Conservation (phyloP, 2,113 vertebrate genomes). For the Pachypanchax playfairii region DNA sequence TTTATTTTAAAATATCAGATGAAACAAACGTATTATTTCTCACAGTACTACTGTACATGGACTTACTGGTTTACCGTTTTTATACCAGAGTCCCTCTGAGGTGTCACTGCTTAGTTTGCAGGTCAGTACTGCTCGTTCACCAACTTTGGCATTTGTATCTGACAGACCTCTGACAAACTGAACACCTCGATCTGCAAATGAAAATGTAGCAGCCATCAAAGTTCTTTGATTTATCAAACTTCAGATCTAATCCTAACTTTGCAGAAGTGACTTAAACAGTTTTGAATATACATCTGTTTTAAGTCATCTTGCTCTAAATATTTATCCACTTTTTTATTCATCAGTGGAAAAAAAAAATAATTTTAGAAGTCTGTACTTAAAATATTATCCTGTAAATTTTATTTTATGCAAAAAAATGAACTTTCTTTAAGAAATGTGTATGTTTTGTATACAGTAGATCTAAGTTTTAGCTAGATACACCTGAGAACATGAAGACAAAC, state of each 20-base stretch:
- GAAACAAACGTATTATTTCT: too few relatives aligned
- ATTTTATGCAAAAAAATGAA: too few relatives aligned
- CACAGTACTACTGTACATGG: not conserved
- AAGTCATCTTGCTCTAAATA: not conserved
- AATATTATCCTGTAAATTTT: not conserved
- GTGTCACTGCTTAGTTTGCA: constrained; percentile 81
- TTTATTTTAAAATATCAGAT: too few relatives aligned
- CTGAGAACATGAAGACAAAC: too few relatives aligned
- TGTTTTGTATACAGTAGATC: too few relatives aligned
- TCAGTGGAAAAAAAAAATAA: not conserved
- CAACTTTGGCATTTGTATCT: constrained; percentile 72
- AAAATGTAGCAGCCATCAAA: not conserved
- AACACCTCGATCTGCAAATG: constrained; percentile 69
- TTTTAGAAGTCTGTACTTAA: not conserved
- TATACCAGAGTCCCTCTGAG: constrained; percentile 83
- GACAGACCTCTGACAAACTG: constrained; percentile 81
- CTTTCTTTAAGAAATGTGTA: too few relatives aligned
- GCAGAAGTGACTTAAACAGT: not conserved
- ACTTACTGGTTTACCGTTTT: constrained; percentile 85
- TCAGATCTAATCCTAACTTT: not conserved
- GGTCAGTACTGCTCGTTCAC: constrained; percentile 76
- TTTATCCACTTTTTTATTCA: not conserved
- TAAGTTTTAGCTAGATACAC: too few relatives aligned
- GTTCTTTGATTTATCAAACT: not conserved
- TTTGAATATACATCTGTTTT: not conserved